phyloP scores from a whole-genome alignment of 1,140 invertebrate species.

The Drosophila saltans region DNA sequence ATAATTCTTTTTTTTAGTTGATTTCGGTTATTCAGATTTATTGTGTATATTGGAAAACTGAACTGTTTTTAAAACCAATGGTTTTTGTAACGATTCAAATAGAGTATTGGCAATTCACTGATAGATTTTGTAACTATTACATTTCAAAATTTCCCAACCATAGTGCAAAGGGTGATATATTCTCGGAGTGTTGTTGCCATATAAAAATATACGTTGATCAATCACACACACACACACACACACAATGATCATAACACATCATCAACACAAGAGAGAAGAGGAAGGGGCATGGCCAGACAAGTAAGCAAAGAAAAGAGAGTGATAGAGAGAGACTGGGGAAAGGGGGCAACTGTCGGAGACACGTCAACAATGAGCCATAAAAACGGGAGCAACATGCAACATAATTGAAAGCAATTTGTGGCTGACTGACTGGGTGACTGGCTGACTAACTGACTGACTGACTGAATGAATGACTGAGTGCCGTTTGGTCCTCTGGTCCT shows the following conservation, averaged over 20 bases:
- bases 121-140: too few species aligned
- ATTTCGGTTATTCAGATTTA: too few species aligned
- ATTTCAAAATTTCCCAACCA: too few species aligned
- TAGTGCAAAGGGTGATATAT: not conserved
- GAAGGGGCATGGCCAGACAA: not conserved
- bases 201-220: constrained; percentile 69
- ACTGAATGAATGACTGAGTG: constrained; percentile 4
- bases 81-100: too few species aligned
- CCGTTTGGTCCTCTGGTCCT: constrained; percentile 19
- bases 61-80: too few species aligned
- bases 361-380: constrained; percentile 74
- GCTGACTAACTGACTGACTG: constrained; percentile 3
- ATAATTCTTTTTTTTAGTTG: too few species aligned
- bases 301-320: not conserved
- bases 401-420: constrained; percentile 81
- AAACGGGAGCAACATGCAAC: constrained; percentile 79
- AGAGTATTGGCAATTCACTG: too few species aligned
- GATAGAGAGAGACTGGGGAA: constrained; percentile 23
- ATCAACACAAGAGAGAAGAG: constrained; percentile 43
- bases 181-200: constrained; percentile 45
- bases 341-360: constrained; percentile 50
- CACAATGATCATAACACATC: constrained; percentile 41
- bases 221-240: constrained; percentile 21
- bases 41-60: too few species aligned
- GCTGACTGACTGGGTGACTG: constrained; percentile 50